A percentile compares a stretch with the other conserved stretches of the same genome.
These are phyloP conservation scores for Cromileptes altivelis DNA, from an alignment of 2,113 vertebrate species.

Conservation along the genomic window DNA sequence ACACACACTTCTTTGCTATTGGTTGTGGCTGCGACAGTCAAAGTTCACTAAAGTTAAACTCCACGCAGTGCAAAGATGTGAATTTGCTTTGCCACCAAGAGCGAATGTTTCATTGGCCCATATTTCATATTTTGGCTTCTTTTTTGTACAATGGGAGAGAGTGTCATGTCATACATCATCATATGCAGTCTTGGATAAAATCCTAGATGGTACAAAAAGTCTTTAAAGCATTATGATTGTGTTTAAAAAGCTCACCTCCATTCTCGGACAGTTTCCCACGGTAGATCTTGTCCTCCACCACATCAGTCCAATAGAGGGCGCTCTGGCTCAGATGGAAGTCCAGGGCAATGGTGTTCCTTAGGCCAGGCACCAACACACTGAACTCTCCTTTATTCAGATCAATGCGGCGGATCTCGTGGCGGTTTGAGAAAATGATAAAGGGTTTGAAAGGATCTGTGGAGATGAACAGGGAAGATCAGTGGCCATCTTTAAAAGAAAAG, in stretches of 20 bases:
- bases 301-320: slow-evolving; percentile 97
- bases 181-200: background rate
- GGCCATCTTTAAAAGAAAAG: background rate
- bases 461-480: background rate
- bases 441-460: slow-evolving; percentile 95
- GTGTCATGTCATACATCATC: too few species aligned
- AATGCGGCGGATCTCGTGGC: slow-evolving; percentile 96
- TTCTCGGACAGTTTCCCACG: slow-evolving; percentile 96
- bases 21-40: too few species aligned
- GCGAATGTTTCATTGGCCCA: too few species aligned
- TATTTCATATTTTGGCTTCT: too few species aligned
- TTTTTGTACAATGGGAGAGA: too few species aligned
- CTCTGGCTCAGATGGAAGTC: slow-evolving; percentile 98
- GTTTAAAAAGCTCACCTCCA: slow-evolving; percentile 84
- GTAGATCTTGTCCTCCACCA: slow-evolving; percentile 99
- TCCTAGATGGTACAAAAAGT: background rate
- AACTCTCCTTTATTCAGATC: slow-evolving; percentile 96
- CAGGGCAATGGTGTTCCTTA: slow-evolving; percentile 96
- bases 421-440: slow-evolving; percentile 98
- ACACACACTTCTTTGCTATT: too few species aligned
- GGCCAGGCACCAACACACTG: slow-evolving; percentile 94
- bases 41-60: too few species aligned
- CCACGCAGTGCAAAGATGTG: too few species aligned
- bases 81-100: too few species aligned
- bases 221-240: background rate